Evolutionary conservation across 1,140 invertebrate species (phyloP), one percentile per base, ranked within the genome.

Genomic region (Triops longicaudatus): DNA sequence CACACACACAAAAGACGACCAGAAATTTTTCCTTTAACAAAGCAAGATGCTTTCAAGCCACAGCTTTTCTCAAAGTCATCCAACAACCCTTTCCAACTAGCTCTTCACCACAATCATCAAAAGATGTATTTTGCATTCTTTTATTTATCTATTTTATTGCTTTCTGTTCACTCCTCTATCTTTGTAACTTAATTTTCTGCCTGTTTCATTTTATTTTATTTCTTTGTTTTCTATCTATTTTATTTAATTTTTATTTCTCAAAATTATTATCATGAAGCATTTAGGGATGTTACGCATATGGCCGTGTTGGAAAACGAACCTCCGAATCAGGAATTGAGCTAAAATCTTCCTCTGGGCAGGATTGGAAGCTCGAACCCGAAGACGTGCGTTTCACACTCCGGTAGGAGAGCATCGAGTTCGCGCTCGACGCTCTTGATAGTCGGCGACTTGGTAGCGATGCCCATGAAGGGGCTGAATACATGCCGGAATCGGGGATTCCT

Each of bases 381-480:
- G 50, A 63, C 50, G 50, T 63, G 22, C 50, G 50, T 22, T 22
- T 17, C 14, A 63, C 22, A 22, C 27, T 41, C 26, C 17, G 37
- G 37, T 41, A 75, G 28, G 74, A 75, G 17, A 27, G 22, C 1
- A 75, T 31, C 11, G 74, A 75, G 10, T 44, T 27, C 26, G 44
- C 26, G 37, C 74, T 75, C 28, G 74, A 75, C 27, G 74, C 27
- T 11, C 74, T 31, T 11, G 74, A 63, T 14, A 63, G 6, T 17
- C 10, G 50, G 11, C 44, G 77, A 77, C 73, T 78, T 0, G 37
- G 42, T 22, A 80, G 91, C 90, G 83, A 91, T 92, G 0, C 91
- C 91, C 81, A 90, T 91, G 72, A 92, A 92, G 86, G 91, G 87
- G 75, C 74, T 0, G 74, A 75, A 75, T 31, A 10, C 22, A 43